Conservation (phyloP, 2,113 vertebrate species). For the Nettapus auritus region DNA sequence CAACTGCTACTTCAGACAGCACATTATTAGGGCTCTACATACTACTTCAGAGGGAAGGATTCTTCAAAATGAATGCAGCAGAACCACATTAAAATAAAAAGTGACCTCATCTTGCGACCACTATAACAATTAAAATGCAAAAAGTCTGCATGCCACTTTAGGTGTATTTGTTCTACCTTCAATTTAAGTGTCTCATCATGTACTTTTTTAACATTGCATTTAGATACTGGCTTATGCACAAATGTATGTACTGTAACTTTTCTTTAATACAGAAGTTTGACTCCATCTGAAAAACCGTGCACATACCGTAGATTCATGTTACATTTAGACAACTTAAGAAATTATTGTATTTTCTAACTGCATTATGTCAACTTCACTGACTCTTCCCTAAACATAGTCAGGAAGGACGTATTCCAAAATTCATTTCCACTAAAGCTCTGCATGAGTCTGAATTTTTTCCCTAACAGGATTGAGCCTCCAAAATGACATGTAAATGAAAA, state of each 20-base stretch:
- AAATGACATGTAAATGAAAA: neutral
- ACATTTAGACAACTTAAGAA: neutral
- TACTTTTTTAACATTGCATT: neutral
- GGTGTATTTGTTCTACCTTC: neutral
- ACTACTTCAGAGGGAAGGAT: neutral
- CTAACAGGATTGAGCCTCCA: neutral
- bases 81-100: neutral
- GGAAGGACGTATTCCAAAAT: neutral
- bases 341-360: neutral
- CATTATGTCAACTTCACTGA: neutral
- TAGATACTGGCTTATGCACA: neutral
- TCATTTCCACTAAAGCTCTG: neutral
- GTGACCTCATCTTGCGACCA: neutral
- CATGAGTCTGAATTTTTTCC: neutral
- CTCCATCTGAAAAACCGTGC: neutral
- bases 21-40: neutral
- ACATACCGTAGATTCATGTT: neutral
- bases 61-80: neutral
- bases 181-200: neutral
- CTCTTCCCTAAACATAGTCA: neutral
- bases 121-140: neutral
- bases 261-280: neutral
- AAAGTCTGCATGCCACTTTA: neutral
- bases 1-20: neutral
- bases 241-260: neutral